Base-by-base conservation (phyloP, 2,113 vertebrate genomes). In the Gavialis gangeticus region DNA sequence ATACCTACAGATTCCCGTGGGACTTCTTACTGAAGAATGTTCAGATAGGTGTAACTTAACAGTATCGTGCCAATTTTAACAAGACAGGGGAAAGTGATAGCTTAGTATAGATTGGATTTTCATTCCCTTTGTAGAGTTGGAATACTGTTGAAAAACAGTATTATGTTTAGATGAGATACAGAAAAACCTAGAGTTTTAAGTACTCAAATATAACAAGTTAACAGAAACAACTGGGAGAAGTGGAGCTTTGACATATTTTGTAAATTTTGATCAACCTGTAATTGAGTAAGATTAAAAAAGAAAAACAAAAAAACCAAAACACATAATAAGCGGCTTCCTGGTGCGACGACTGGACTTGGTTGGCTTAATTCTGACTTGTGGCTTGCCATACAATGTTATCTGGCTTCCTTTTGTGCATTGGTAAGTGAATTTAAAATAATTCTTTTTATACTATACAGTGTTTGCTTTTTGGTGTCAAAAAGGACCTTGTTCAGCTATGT, bases 291-390 rank as follows among this genome's bases (percentile, higher is more conserved):
- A 87, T 34, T n/a, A n/a, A n/a, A n/a, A n/a, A n/a, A n/a, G n/a
- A n/a, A n/a, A n/a, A n/a, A 63, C 14, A 11, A 4, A 21, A 16
- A 37, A 37, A 34, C 5, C 2, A 0, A n/a, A 0, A 0, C 77
- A 76, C 85, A 71, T 59, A 14, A 1, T 19, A 66, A 1, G 18
- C 55, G 59, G 12, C 19, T 37, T 87, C 55, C 81, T 92, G 76
- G 63, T 2, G 21, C 55, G 25, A 30, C 76, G 81, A 27, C 30
- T 76, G 85, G 79, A 27, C 67, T 78, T 67, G 75, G 19, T 28
- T 75, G 79, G 22, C 62, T 82, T 86, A 58, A 66, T 88, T 64
- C 5, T 5, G 19, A 55, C 27, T 89, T 77, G 67, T 83, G 25
- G 10, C 57, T 91, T 76, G 75, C 59, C 4, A 0, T 24, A 62